phyloP scores from a whole-genome alignment of 2,113 vertebrate genomes.

The zebrafish (Danio rerio) region GRCz12tu NC_133196.1:49702501-49703000 shows the following conservation, averaged over 20 bases:
- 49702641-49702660: neutral
- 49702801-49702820: neutral
- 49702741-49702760: neutral
- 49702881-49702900: neutral
- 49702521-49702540: no score
- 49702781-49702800: slow-evolving; percentile 16
- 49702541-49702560: no score
- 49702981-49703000: neutral
- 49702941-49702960: neutral
- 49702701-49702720: neutral
- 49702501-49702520: no score
- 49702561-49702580: no score
- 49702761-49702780: neutral
- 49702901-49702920: neutral
- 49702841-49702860: neutral
- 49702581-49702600: no score
- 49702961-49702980: neutral
- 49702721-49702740: neutral
- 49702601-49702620: neutral
- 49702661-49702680: neutral
- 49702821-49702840: neutral
- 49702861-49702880: neutral
- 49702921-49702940: neutral
- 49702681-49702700: neutral
- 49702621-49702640: neutral